A percentile compares a stretch with the other conserved stretches of the same genome.
Evolutionary conservation across 1,140 invertebrate genomes (phyloP).

Genomic region (Zaprionus tsacasi): DNA sequence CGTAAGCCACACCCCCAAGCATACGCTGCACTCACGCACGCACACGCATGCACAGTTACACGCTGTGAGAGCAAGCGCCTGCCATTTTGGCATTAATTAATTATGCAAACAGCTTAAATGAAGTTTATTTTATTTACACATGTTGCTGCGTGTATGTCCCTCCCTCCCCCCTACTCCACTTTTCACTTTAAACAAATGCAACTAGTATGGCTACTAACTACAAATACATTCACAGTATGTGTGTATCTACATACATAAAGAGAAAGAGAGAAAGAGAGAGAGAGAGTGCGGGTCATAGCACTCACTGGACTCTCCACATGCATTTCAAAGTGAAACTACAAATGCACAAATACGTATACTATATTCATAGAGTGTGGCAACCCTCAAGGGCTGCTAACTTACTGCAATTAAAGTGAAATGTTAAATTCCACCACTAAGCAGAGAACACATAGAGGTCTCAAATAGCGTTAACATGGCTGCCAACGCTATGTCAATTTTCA

Average conservation of each 20-base stretch:
- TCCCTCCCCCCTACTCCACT: no score
- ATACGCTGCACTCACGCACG: slow-evolving; percentile 3
- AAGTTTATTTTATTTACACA: slow-evolving; percentile 82
- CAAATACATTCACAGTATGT: not conserved
- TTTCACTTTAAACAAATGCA: slow-evolving; percentile 21
- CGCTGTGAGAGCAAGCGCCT: not conserved
- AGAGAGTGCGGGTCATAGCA: not conserved
- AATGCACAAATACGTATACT: not conserved
- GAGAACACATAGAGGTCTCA: not conserved
- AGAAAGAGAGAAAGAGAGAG: not conserved
- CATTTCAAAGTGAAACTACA: not conserved
- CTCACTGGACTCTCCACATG: not conserved
- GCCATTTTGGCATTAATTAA: slow-evolving; percentile 72
- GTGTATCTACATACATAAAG: not conserved
- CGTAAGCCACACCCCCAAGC: slow-evolving; percentile 16
- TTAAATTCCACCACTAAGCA: not conserved
- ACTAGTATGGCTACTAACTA: slow-evolving; percentile 1
- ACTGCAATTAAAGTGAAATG: not conserved
- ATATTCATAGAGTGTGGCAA: slow-evolving; percentile 2
- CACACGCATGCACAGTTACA: not conserved
- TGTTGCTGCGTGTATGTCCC: slow-evolving; percentile 56
- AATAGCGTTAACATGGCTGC: no score
- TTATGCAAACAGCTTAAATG: slow-evolving; percentile 80
- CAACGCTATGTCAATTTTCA: no score
- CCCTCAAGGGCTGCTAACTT: not conserved